Evolutionary conservation across 1,140 invertebrate genomes (phyloP), one percentile per base, ranked within the genome.

Genomic region (Delia radicum): DNA sequence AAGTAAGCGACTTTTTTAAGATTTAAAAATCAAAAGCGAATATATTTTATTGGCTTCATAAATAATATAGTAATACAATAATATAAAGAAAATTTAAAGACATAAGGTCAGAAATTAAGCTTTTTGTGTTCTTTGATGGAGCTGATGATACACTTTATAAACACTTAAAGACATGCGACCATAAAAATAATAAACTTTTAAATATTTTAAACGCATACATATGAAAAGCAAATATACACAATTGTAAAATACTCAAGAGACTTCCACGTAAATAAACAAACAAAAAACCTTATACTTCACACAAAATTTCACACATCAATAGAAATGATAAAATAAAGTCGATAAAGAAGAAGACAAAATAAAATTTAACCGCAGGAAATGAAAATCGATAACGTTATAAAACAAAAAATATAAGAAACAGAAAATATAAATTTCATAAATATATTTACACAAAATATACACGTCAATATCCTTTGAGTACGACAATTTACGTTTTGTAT

Each of bases 281-380:
- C 13, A 27, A 65, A n/a, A 29, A 65, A 65, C 62, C 62, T 65
- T 65, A 65, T 28, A 65, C 62, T 65, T 65, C 26, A 65, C 62
- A 65, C 62, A 65, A 27, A 65, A 65, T 29, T 65, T 65, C 62
- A 65, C 62, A 65, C 62, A 65, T 65, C 62, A 65, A 65, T 65
- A 28, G 62, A 65, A 28, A 28, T n/a, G 62, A 65, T 65, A 65
- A 65, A 65, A 65, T 42, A 42, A 42, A 42, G 37, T 8, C 12
- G 12, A 42, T 13, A 42, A 42, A 42, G 37, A 42, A 42, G n/a
- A 65, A 24, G 26, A 65, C n/a, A 65, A 65, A 65, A 28, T 15
- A 28, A 65, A 65, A 28, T 65, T n/a, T 65, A 65, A 29, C 62
- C 62, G 62, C 62, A 65, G 62, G 62, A 65, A 65, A 65, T 65